Evolutionary conservation across 92 coral and sea anemone genomes (phyloP), one percentile per base, ranked within the genome.

Genomic region (Zoanthus solanderi): DNA sequence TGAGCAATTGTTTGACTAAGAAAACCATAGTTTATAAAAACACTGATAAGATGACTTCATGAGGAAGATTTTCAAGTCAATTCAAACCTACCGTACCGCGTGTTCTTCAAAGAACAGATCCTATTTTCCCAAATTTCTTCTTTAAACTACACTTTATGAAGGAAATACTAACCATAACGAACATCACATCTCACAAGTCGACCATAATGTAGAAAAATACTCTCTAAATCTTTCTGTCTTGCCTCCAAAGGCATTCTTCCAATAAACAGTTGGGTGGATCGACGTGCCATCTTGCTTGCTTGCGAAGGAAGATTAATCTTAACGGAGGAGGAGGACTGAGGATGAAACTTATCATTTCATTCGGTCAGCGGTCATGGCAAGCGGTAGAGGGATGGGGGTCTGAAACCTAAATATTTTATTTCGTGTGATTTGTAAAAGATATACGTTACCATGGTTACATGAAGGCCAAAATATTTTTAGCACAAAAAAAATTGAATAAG

Each of bases 201-300:
- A 3, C 93, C 93, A 78, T 91, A 91, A 31, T 69, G 87, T 87
- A 87, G 89, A 53, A 91, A 91, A 23, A 91, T 91, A 80, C 79
- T 84, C 83, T 91, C 93, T 71, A 91, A 46, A 88, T 91, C 93
- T 56, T 88, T 85, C 72, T 79, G 91, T 75, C 84, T 91, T 17
- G 93, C 89, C 56, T 91, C 93, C 86, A 88, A 83, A 31, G 93
- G 89, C 30, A 91, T 89, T 91, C 93, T 91, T 77, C 93, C 93
- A n/a, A 91, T 84, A 81, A 91, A 91, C 91, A 91, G 83, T 81
- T 91, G 91, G 7, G 88, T 75, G 2, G 88, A 60, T 11, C 93
- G 93, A 75, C 82, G 81, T 87, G 93, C 93, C 93, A 91, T 91
- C 83, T 89, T 89, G 72, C 68, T 54, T 63, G 82, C 86, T 30